These are phyloP conservation scores for Polydesmus complanatus DNA, from an alignment of 2,888 invertebrate genomes.

Conservation along the genomic window DNA sequence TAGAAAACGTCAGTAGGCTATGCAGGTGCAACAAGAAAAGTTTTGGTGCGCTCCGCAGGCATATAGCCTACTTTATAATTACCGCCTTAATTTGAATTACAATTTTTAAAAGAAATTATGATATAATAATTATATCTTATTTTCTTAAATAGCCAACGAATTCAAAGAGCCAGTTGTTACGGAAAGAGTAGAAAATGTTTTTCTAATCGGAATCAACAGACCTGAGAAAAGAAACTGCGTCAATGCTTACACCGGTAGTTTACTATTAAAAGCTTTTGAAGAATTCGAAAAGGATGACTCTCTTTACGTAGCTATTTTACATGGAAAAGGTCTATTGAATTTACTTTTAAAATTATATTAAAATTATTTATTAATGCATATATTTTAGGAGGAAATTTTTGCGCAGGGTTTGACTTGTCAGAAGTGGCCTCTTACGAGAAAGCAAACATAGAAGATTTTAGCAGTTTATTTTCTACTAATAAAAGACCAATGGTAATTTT, in stretches of 20 bases:
- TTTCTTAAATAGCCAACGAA: neutral
- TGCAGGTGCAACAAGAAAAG: too few species aligned
- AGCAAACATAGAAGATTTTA: neutral
- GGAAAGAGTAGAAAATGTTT: constrained; percentile 50
- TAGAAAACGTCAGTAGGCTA: too few species aligned
- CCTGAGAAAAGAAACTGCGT: constrained; percentile 71
- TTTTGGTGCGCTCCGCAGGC: too few species aligned
- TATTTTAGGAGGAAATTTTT: constrained; percentile 69
- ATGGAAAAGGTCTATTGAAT: constrained; percentile 46
- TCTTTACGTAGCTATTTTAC: constrained; percentile 57
- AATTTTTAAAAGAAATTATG: too few species aligned
- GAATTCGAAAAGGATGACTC: constrained; percentile 62
- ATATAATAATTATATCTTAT: neutral
- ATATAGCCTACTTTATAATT: too few species aligned
- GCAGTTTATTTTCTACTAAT: constrained; percentile 22
- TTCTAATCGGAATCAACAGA: constrained; percentile 74
- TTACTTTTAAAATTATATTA: neutral
- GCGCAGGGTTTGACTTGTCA: constrained; percentile 76
- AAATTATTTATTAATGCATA: neutral
- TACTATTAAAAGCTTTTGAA: constrained; percentile 55
- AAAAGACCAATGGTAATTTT: constrained; percentile 40
- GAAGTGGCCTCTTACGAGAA: constrained; percentile 45
- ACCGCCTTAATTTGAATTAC: too few species aligned
- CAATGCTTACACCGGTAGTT: constrained; percentile 49
- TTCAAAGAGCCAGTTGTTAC: constrained; percentile 33